Conservation (phyloP, 2,797 vertebrate genomes). For the Squalus acanthias region DNA sequence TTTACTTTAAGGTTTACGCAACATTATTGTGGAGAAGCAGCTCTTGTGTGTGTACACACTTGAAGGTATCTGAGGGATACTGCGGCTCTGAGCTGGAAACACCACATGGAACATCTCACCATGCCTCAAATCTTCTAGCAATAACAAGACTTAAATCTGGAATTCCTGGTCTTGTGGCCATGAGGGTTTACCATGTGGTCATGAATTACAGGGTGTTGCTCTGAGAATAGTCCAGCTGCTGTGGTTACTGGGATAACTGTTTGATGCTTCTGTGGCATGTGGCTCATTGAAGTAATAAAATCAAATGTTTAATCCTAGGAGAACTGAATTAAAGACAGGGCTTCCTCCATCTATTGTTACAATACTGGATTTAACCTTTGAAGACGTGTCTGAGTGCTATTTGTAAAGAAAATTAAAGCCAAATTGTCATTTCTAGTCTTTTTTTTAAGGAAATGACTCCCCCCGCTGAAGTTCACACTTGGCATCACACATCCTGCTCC, state of each 20-base stretch:
- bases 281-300: not conserved
- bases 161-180: not conserved
- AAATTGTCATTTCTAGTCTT: not conserved
- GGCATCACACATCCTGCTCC: not conserved
- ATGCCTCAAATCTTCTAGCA: not conserved
- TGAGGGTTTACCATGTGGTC: not conserved
- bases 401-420: not conserved
- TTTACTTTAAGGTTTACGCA: not conserved
- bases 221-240: not conserved
- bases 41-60: not conserved
- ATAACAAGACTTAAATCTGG: not conserved
- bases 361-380: not conserved
- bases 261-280: not conserved
- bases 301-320: not conserved
- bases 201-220: not conserved
- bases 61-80: too few species aligned
- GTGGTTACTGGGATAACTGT: not conserved
- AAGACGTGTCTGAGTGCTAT: too few species aligned
- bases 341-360: not conserved
- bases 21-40: not conserved
- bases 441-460: not conserved
- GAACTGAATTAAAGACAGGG: not conserved
- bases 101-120: not conserved
- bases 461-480: not conserved
- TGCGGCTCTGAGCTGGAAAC: not conserved